phyloP scores from a whole-genome alignment of 2,888 invertebrate species.

The Drosophila birchii region DNA sequence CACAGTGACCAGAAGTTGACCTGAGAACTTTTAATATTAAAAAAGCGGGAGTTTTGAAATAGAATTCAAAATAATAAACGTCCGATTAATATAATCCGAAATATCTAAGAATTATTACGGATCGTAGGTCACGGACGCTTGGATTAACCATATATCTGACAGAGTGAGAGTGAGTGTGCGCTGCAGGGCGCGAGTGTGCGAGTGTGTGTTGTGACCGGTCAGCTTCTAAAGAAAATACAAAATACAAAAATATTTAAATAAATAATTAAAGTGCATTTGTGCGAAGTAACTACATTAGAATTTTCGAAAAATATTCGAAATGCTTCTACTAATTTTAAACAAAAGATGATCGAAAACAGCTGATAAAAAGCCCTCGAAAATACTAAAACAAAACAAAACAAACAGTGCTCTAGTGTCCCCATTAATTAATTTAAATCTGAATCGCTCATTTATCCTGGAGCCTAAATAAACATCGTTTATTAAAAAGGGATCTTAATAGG shows the following conservation, averaged over 20 bases:
- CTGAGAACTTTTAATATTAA: neutral
- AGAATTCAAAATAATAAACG: neutral
- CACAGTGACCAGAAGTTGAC: slow-evolving; percentile 5
- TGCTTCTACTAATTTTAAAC: neutral
- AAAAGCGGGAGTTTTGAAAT: neutral
- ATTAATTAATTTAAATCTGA: slow-evolving; percentile 72
- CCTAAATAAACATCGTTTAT: slow-evolving; percentile 49
- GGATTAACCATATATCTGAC: slow-evolving; percentile 27
- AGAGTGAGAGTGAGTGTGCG: slow-evolving; percentile 12
- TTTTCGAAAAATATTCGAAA: slow-evolving; percentile 12
- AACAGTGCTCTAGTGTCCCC: slow-evolving; percentile 32
- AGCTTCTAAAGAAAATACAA: neutral
- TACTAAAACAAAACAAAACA: slow-evolving; percentile 1
- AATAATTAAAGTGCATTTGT: slow-evolving; percentile 16
- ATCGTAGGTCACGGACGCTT: slow-evolving; percentile 63
- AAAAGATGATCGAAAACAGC: slow-evolving; percentile 35
- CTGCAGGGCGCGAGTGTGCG: slow-evolving; percentile 14
- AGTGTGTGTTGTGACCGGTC: slow-evolving; percentile 27
- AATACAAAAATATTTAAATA: slow-evolving; percentile 1
- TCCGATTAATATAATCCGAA: neutral
- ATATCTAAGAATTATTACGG: slow-evolving; percentile 69
- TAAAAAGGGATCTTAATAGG: slow-evolving; percentile 8
- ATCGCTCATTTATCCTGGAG: slow-evolving; percentile 63
- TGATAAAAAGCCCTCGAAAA: slow-evolving; percentile 21
- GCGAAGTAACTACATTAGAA: neutral